Conservation (phyloP, 2,113 vertebrate genomes). For the Corvus cornix region DNA sequence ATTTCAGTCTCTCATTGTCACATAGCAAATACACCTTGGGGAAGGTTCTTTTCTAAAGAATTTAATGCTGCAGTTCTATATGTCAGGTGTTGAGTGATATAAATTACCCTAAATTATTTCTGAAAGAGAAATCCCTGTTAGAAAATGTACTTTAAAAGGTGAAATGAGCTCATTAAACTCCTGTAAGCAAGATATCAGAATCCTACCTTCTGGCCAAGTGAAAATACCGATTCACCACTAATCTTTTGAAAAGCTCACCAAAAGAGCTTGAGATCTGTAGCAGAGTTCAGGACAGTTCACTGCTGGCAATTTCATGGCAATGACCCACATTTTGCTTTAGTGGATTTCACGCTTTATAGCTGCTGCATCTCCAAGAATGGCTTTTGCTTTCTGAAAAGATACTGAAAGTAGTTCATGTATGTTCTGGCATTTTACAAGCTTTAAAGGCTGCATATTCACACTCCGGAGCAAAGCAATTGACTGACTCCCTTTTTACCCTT, state of each 20-base stretch:
- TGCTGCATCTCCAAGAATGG: neutral
- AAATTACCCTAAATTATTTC: neutral
- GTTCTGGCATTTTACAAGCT: neutral
- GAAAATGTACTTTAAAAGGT: neutral
- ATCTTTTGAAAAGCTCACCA: neutral
- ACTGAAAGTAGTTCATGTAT: neutral
- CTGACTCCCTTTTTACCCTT: neutral
- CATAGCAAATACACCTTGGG: neutral
- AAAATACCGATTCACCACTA: neutral
- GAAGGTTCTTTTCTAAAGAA: neutral
- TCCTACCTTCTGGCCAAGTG: neutral
- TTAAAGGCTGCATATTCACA: neutral
- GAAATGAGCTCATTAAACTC: neutral
- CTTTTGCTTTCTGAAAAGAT: neutral
- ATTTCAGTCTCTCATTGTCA: neutral
- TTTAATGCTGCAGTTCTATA: neutral
- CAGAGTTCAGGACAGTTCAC: neutral
- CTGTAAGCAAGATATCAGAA: neutral
- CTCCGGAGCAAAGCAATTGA: neutral
- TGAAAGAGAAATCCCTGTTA: neutral
- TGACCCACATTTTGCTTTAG: neutral
- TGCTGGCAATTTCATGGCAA: neutral
- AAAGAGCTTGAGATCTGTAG: neutral
- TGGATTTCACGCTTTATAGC: neutral
- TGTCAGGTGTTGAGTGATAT: neutral